Conservation (phyloP, 2,888 invertebrate species). For the Toxonevra muliebris region DNA sequence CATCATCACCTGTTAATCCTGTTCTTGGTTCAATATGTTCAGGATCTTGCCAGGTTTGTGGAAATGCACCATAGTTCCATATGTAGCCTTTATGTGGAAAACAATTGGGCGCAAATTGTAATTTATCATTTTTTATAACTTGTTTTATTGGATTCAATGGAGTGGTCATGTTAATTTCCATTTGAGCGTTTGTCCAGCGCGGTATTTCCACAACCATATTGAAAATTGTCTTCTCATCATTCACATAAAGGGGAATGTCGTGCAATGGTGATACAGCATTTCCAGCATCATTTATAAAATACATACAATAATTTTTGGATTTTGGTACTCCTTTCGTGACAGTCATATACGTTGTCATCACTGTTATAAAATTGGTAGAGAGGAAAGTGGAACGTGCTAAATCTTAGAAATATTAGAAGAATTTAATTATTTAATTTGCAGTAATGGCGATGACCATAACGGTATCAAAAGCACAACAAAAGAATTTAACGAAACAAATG, state of each 20-base stretch:
- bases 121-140: conserved; percentile 95
- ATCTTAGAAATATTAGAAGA: too few species aligned
- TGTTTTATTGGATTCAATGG: conserved; percentile 97
- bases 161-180: conserved; percentile 93
- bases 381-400: background rate
- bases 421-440: too few species aligned
- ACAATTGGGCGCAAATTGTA: conserved; percentile 95
- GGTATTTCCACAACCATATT: conserved; percentile 99
- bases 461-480: too few species aligned
- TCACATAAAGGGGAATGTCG: conserved; percentile 93
- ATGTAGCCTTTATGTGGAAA: conserved; percentile 99
- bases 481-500: too few species aligned
- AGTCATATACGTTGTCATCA: conserved; percentile 62
- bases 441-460: too few species aligned
- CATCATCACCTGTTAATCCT: conserved; percentile 93
- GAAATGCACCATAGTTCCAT: conserved; percentile 99
- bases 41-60: conserved; percentile 99
- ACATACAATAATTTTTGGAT: conserved; percentile 85
- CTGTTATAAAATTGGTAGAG: background rate
- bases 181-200: conserved; percentile 99
- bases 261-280: conserved; percentile 92
- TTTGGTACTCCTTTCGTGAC: conserved; percentile 84
- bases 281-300: conserved; percentile 82
- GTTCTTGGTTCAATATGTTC: conserved; percentile 88
- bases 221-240: conserved; percentile 76